Conservation (phyloP, 2,113 vertebrate species). For the Cyphotilapia sp. region DNA sequence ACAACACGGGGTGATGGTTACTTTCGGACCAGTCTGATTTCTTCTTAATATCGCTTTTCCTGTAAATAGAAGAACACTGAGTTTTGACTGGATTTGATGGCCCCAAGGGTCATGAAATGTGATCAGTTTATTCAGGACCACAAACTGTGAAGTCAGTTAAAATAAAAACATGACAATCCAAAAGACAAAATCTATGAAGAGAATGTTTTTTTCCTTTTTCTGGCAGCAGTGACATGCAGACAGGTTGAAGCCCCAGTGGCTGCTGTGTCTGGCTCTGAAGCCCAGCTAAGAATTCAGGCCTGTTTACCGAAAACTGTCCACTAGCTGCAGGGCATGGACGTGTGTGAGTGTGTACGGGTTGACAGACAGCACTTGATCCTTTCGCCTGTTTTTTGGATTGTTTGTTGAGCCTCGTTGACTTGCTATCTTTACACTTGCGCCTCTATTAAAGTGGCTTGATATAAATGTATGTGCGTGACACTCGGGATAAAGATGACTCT, state of each 20-base stretch:
- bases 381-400: not conserved
- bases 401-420: not conserved
- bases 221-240: slow-evolving; percentile 3
- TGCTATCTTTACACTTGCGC: not conserved
- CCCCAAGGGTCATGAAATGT: not conserved
- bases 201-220: not conserved
- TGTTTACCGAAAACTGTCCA: slow-evolving; percentile 3
- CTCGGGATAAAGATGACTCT: not conserved
- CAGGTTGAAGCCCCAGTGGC: slow-evolving; percentile 5
- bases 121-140: not conserved
- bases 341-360: not conserved
- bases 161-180: slow-evolving; percentile 16
- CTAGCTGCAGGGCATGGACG: not conserved
- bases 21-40: not conserved
- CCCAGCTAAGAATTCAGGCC: not conserved
- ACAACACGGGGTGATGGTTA: not conserved
- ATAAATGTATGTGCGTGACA: not conserved
- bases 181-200: not conserved
- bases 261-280: not conserved
- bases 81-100: not conserved
- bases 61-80: not conserved
- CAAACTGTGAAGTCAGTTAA: not conserved
- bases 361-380: not conserved
- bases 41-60: not conserved
- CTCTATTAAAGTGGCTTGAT: not conserved